These are phyloP conservation scores for Caprella mutica DNA, from an alignment of 2,888 invertebrate species.

Conservation along the genomic window DNA sequence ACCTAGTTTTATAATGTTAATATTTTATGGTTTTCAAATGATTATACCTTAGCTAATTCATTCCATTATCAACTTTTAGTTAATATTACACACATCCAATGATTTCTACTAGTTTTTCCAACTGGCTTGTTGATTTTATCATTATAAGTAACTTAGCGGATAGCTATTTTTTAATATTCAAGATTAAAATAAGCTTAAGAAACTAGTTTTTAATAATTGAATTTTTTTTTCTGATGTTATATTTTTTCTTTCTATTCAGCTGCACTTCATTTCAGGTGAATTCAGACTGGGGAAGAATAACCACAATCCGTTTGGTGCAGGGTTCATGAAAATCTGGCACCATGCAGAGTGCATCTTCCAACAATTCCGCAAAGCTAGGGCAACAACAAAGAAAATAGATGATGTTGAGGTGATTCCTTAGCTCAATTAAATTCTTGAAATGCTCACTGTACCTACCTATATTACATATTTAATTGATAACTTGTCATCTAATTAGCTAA, in stretches of 20 bases:
- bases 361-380: constrained; percentile 61
- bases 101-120: background rate
- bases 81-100: background rate
- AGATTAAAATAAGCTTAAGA: too few relatives aligned
- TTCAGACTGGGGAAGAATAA: constrained; percentile 42
- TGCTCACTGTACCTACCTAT: too few relatives aligned
- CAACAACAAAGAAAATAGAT: constrained; percentile 69
- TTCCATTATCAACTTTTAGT: background rate
- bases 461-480: too few relatives aligned
- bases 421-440: background rate
- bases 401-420: constrained; percentile 41
- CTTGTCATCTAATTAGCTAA: too few relatives aligned
- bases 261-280: constrained; percentile 19
- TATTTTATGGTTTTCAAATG: too few relatives aligned
- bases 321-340: constrained; percentile 73
- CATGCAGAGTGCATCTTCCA: constrained; percentile 71
- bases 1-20: background rate
- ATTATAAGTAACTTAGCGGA: background rate
- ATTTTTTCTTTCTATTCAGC: too few relatives aligned
- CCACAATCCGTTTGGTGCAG: constrained; percentile 61
- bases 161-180: too few relatives aligned
- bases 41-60: background rate
- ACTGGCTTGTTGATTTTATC: background rate
- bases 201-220: background rate
- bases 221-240: background rate